Conservation (phyloP, 2,797 vertebrate species). For the Poeciliopsis gracilis region DNA sequence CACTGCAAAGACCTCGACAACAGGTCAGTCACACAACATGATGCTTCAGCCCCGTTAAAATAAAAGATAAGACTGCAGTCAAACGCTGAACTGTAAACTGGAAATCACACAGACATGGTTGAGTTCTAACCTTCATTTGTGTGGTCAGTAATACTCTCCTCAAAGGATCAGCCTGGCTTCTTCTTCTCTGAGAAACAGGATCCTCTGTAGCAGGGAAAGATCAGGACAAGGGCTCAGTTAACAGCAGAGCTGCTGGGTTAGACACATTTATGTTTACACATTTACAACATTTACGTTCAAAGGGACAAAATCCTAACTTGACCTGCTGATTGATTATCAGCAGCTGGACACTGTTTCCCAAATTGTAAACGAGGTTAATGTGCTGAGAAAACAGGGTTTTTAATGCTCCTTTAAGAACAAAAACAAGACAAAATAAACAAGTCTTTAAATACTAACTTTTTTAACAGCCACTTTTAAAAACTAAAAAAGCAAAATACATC, state of each 20-base stretch:
- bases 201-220: slow-evolving; percentile 68
- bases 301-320: neutral
- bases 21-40: neutral
- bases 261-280: neutral
- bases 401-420: neutral
- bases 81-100: neutral
- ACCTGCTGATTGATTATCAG: neutral
- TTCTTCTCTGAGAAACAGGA: slow-evolving; percentile 81
- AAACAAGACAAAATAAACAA: neutral
- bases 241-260: neutral
- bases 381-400: neutral
- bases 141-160: slow-evolving; percentile 90
- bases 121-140: slow-evolving; percentile 87
- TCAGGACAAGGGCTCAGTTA: neutral
- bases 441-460: too few species aligned
- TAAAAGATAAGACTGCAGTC: neutral
- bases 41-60: neutral
- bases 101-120: neutral
- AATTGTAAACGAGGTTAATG: neutral
- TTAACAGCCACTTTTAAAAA: neutral
- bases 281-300: neutral
- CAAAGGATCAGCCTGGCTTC: slow-evolving; percentile 80
- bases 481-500: neutral
- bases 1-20: neutral
- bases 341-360: neutral